These are phyloP conservation scores for Stercorarius parasiticus DNA, from an alignment of 2,113 vertebrate species.

Conservation along the genomic window DNA sequence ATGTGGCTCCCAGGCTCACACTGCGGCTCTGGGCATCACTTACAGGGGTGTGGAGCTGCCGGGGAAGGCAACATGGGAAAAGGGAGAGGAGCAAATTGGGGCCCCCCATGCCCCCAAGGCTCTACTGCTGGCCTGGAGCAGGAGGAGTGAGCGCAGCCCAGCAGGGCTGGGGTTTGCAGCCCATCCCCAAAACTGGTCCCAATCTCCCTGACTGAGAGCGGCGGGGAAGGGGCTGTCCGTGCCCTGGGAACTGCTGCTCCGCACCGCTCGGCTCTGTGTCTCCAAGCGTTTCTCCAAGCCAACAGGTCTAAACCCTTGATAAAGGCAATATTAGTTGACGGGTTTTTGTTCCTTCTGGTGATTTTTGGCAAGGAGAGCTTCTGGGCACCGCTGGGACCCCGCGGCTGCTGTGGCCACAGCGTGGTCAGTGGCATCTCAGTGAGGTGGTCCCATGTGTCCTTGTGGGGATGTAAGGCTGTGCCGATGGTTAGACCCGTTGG, in stretches of 20 bases:
- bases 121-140: neutral
- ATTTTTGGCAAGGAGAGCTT: neutral
- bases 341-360: neutral
- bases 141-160: neutral
- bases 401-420: fast-evolving
- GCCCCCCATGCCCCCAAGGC: fast-evolving
- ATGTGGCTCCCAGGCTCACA: fast-evolving
- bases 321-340: neutral
- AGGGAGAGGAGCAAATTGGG: neutral
- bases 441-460: fast-evolving
- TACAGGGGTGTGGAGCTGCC: neutral
- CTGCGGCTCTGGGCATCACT: fast-evolving
- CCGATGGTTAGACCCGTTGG: fast-evolving
- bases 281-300: neutral
- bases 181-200: neutral
- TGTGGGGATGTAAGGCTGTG: fast-evolving
- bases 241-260: neutral
- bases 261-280: neutral
- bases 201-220: fast-evolving
- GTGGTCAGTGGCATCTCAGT: fast-evolving
- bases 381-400: fast-evolving
- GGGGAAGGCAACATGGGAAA: neutral
- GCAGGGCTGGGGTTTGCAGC: neutral
- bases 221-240: neutral
- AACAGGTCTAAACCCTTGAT: neutral